phyloP scores from a whole-genome alignment of 2,888 invertebrate species.

The Parelbella ahira region DNA sequence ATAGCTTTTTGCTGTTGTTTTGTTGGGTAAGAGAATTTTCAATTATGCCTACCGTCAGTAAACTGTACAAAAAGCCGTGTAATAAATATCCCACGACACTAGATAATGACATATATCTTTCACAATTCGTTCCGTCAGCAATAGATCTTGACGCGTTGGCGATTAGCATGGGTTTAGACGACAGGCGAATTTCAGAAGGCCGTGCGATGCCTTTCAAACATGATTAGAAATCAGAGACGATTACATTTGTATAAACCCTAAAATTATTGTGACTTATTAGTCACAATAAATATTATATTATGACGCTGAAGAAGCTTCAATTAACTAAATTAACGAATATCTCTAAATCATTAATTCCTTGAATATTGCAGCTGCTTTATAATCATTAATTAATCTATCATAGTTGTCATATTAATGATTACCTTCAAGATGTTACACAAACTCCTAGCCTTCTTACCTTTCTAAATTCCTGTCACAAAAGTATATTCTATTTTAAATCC shows the following conservation, averaged over 20 bases:
- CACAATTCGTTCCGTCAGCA: conserved; percentile 18
- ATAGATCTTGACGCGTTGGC: conserved; percentile 8
- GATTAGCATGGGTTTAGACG: background rate
- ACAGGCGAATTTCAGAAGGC: background rate
- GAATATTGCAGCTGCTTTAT: too few species aligned
- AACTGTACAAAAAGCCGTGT: conserved; percentile 18
- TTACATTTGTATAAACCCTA: too few species aligned
- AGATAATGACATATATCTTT: conserved; percentile 20
- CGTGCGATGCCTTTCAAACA: too few species aligned
- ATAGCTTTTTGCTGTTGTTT: conserved; percentile 16
- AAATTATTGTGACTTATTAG: too few species aligned
- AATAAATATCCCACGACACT: conserved; percentile 21
- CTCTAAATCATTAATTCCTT: too few species aligned
- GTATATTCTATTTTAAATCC: conserved; percentile 3
- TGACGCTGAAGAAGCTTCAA: too few species aligned
- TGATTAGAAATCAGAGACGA: too few species aligned
- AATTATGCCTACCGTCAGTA: conserved; percentile 15
- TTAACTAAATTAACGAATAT: too few species aligned
- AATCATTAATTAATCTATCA: too few species aligned
- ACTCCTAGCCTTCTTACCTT: background rate
- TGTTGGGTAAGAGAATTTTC: conserved; percentile 20
- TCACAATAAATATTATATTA: too few species aligned
- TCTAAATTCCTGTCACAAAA: background rate
- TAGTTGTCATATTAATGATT: too few species aligned
- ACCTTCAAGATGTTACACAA: too few species aligned